phyloP scores from a whole-genome alignment of 35 echinoderm and acorn worm species.

The Heliocidaris tuberculata region DNA sequence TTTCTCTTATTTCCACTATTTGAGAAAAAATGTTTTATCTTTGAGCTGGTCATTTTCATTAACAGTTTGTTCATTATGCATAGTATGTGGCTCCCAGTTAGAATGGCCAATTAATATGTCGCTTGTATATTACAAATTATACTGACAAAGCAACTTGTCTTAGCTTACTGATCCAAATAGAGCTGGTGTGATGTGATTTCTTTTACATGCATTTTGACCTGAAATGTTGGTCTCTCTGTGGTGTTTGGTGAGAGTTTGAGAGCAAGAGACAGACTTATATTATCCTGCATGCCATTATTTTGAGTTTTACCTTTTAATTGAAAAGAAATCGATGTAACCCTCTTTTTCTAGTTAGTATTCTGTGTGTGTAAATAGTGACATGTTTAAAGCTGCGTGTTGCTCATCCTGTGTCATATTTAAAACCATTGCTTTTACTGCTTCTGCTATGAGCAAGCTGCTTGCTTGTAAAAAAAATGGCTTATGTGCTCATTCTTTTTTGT shows the following conservation, averaged over 20 bases:
- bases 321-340: neutral
- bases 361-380: neutral
- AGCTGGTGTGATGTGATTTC: conserved; percentile 33
- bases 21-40: neutral
- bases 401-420: neutral
- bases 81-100: neutral
- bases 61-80: neutral
- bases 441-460: neutral
- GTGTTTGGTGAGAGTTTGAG: neutral
- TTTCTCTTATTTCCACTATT: neutral
- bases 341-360: neutral
- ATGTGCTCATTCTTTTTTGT: neutral
- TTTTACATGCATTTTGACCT: neutral
- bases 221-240: neutral
- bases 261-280: neutral
- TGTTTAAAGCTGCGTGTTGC: neutral
- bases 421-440: neutral
- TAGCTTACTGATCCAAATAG: neutral
- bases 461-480: neutral
- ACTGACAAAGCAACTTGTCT: neutral
- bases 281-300: conserved; percentile 22
- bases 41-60: neutral
- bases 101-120: neutral
- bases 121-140: neutral
- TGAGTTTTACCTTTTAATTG: neutral